These are phyloP conservation scores for Cryptocheilus praepositus DNA, from an alignment of 2,888 invertebrate species.

Conservation along the genomic window DNA sequence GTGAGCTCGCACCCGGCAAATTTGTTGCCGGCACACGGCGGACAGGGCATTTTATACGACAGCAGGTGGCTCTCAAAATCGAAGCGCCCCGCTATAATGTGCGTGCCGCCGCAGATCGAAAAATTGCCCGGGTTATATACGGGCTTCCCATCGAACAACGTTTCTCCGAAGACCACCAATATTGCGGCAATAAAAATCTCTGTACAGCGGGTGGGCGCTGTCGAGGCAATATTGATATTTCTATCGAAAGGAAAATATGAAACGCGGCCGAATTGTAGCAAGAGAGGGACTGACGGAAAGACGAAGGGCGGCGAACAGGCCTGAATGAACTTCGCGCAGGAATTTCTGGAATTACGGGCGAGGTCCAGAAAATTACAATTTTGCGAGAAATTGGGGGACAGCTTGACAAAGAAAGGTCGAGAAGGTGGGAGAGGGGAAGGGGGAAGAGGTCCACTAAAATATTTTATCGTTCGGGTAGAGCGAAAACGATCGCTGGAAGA, in stretches of 20 bases:
- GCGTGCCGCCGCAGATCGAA: conserved; percentile 3
- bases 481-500: background rate
- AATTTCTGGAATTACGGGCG: background rate
- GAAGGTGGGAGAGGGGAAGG: too few relatives aligned
- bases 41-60: background rate
- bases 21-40: background rate
- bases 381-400: too few relatives aligned
- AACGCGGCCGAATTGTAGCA: background rate
- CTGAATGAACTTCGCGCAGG: background rate
- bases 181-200: conserved; percentile 22
- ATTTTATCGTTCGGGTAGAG: background rate
- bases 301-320: background rate
- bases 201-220: background rate
- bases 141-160: background rate
- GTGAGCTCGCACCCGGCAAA: too few relatives aligned
- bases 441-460: background rate
- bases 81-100: background rate
- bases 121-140: conserved; percentile 5
- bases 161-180: conserved; percentile 4
- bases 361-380: background rate
- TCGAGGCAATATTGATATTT: conserved; percentile 13
- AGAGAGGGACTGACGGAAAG: conserved; percentile 8
- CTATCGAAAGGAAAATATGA: background rate
- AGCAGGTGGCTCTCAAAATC: background rate
- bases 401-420: too few relatives aligned